Evolutionary conservation across 2,888 invertebrate species (phyloP), one percentile per base, ranked within the genome.

Genomic region (Rotaria magnacalcarata): DNA sequence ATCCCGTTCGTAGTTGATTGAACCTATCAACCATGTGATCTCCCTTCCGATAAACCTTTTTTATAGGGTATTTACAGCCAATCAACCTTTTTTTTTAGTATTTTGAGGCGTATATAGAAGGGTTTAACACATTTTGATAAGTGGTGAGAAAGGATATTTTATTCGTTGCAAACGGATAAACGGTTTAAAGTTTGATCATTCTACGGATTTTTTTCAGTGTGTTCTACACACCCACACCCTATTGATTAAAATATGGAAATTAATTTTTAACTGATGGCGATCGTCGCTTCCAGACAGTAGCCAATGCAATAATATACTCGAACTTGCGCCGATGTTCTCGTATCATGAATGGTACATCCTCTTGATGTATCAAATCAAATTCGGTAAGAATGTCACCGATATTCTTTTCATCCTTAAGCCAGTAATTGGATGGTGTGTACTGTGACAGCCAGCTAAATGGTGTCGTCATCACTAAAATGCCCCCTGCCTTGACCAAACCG

Each of bases 311-410:
- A 60, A 60, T 60, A n/a, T 60, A 60, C n/a, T 60, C 58, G 11
- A 60, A 60, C n/a, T 60, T 60, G 4, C 58, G 58, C n/a, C 58
- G 58, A 60, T 60, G 58, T 60, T 60, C 58, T 60, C 58, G 58
- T 60, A 60, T 60, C 2, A 60, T 21, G 27, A 60, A 60, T 60
- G 58, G 58, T 10, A 60, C 27, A 7, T 60, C 58, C 11, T 60
- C 58, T 60, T 60, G n/a, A n/a, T 60, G 24, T n/a, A 60, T 60
- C 10, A 60, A n/a, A 24, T 60, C 58, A 7, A 60, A 60, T n/a
- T 60, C 58, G 4, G 24, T 60, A 10, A 60, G 58, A 10, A 60
- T 60, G 27, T 60, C 10, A 1, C 10, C n/a, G 27, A 60, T 60
- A 8, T 60, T 27, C 27, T 60, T 60, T 27, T n/a, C 58, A 60